A percentile compares a stretch with the other conserved stretches of the same genome.
These are phyloP conservation scores for Agrotis segetum DNA, from an alignment of 2,888 invertebrate genomes.

Conservation along the genomic window DNA sequence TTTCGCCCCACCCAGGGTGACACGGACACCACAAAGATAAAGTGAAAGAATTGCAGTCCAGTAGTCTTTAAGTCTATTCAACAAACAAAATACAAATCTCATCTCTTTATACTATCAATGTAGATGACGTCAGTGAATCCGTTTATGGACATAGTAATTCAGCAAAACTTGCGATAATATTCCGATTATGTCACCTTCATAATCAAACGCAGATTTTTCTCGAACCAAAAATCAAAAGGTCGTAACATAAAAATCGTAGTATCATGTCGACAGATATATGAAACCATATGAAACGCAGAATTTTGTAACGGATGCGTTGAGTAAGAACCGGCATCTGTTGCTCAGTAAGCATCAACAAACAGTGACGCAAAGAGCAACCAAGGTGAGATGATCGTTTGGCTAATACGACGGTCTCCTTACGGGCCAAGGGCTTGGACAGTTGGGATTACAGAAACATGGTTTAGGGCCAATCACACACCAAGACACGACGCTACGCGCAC, in stretches of 20 bases:
- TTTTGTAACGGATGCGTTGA: constrained; percentile 61
- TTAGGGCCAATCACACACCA: no score
- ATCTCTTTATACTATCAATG: no score
- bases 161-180: constrained; percentile 3
- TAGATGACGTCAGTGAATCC: no score
- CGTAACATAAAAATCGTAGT: constrained; percentile 4
- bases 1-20: no score
- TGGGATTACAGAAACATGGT: neutral
- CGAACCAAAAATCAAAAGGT: constrained; percentile 1
- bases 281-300: constrained; percentile 43
- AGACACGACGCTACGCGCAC: no score
- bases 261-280: constrained; percentile 45
- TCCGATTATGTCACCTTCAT: constrained; percentile 2
- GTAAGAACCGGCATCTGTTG: constrained; percentile 58
- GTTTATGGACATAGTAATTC: neutral
- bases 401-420: constrained; percentile 22
- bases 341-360: constrained; percentile 65
- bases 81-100: no score
- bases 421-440: constrained; percentile 32
- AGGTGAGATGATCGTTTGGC: constrained; percentile 53
- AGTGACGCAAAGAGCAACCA: constrained; percentile 67
- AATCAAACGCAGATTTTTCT: constrained; percentile 13
- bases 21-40: no score
- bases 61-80: no score
- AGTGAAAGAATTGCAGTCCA: no score